Conservation (phyloP, 2,113 vertebrate genomes). For the Aptenodytes patagonicus region DNA sequence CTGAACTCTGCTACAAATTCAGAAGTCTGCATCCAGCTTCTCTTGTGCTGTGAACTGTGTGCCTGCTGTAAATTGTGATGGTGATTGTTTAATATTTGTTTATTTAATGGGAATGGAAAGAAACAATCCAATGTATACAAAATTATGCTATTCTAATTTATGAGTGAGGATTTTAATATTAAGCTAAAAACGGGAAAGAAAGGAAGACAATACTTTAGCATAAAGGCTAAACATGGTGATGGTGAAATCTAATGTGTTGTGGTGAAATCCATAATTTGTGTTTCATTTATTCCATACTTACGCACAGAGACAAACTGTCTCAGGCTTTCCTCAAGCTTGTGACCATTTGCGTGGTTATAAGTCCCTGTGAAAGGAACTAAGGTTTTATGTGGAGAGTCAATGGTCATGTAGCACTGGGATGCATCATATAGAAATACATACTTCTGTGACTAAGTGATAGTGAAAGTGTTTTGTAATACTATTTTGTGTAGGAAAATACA, state of each 20-base stretch:
- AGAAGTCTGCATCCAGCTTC: neutral
- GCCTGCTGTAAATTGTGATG: neutral
- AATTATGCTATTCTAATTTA: neutral
- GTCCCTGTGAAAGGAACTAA: neutral
- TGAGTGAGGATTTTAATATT: neutral
- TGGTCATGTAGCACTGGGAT: neutral
- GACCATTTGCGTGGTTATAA: rapidly evolving
- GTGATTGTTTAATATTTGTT: neutral
- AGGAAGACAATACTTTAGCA: neutral
- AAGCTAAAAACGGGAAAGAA: neutral
- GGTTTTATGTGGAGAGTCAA: neutral
- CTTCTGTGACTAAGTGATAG: neutral
- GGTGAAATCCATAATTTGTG: neutral
- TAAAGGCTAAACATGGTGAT: neutral
- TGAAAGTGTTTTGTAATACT: neutral
- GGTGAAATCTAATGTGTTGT: neutral
- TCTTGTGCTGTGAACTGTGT: neutral
- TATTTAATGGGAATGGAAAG: neutral
- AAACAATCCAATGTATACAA: neutral
- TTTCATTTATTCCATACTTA: neutral
- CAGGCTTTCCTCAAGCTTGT: neutral
- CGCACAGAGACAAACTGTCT: neutral
- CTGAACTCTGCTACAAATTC: neutral
- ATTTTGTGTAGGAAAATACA: neutral
- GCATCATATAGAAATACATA: neutral